phyloP scores from a whole-genome alignment of 2,113 vertebrate genomes.

The Apus apus region DNA sequence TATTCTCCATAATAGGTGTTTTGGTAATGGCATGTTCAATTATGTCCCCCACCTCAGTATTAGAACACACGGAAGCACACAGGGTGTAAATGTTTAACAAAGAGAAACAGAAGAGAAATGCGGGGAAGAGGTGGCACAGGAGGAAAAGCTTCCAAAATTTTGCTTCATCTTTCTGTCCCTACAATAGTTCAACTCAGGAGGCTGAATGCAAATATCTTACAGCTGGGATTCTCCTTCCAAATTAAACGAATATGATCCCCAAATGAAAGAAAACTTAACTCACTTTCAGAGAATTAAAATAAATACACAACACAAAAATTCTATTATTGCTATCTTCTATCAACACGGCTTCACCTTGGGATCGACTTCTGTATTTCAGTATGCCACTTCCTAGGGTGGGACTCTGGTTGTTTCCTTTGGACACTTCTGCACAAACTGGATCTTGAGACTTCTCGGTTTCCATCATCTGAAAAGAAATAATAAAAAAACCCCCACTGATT shows the following conservation, averaged over 20 bases:
- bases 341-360: slow-evolving; percentile 80
- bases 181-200: neutral
- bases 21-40: neutral
- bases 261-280: neutral
- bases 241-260: neutral
- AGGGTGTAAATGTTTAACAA: neutral
- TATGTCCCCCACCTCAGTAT: neutral
- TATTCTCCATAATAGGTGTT: neutral
- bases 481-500: neutral
- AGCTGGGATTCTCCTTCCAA: neutral
- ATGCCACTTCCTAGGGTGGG: slow-evolving; percentile 77
- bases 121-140: neutral
- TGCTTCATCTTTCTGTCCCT: neutral
- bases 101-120: neutral
- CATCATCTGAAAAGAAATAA: slow-evolving; percentile 74
- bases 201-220: neutral
- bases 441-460: slow-evolving; percentile 82
- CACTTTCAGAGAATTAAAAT: neutral
- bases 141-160: neutral
- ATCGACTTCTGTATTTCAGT: slow-evolving; percentile 85
- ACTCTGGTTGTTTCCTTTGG: slow-evolving; percentile 80
- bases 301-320: neutral
- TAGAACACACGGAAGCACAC: neutral
- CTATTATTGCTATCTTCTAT: neutral
- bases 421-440: slow-evolving; percentile 61